Evolutionary conservation across 1,140 invertebrate genomes (phyloP).

Genomic region (Drosophila bipectinata): DNA sequence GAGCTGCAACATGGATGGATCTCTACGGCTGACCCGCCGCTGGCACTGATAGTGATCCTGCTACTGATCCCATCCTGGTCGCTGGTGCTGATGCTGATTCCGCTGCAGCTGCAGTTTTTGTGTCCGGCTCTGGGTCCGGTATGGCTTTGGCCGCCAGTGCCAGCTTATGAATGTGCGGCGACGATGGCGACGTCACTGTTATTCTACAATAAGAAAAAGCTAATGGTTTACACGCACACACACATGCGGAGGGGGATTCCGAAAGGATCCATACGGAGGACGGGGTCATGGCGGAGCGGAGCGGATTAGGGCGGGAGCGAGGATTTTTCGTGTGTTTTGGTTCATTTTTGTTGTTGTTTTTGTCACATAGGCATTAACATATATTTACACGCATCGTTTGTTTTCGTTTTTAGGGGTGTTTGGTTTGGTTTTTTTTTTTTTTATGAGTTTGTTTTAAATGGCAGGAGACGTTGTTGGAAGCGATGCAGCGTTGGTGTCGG

Average conservation of each 20-base stretch:
- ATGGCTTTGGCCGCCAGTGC: constrained; percentile 76
- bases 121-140: constrained; percentile 68
- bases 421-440: constrained; percentile 58
- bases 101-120: constrained; percentile 39
- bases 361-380: constrained; percentile 54
- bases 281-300: constrained; percentile 24
- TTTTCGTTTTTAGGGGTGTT: constrained; percentile 41
- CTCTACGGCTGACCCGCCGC: constrained; percentile 27
- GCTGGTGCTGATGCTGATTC: constrained; percentile 27
- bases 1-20: constrained; percentile 28
- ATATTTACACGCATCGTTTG: constrained; percentile 58
- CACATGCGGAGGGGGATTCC: constrained; percentile 35
- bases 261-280: constrained; percentile 14
- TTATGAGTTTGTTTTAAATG: constrained; percentile 68
- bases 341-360: constrained; percentile 19
- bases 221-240: constrained; percentile 79
- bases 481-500: constrained; percentile 31
- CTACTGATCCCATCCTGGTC: constrained; percentile 20
- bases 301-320: constrained; percentile 18
- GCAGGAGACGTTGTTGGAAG: constrained; percentile 30
- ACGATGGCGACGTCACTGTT: constrained; percentile 83
- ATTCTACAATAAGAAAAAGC: constrained; percentile 84
- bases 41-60: constrained; percentile 24
- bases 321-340: constrained; percentile 24
- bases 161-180: constrained; percentile 81